These are phyloP conservation scores for Miichthys miiuy DNA, from an alignment of 2,797 vertebrate genomes.

Conservation along the genomic window DNA sequence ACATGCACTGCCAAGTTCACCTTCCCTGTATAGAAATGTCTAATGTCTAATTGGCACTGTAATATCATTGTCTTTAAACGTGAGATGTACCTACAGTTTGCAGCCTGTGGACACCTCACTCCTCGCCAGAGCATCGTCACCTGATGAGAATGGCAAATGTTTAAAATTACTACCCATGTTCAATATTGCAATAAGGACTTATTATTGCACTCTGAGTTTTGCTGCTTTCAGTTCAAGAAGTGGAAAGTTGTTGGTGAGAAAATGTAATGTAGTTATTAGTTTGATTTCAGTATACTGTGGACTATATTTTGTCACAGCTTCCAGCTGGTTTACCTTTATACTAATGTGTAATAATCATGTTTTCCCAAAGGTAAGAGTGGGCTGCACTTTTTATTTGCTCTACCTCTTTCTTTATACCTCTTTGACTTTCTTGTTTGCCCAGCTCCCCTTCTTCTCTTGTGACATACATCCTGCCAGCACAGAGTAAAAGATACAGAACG, in stretches of 20 bases:
- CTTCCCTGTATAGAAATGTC: slow-evolving; percentile 29
- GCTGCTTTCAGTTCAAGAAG: not conserved
- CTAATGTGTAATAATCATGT: not conserved
- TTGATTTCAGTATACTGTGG: not conserved
- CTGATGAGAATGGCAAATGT: slow-evolving; percentile 28
- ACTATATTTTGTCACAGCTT: slow-evolving; percentile 2
- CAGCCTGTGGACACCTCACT: slow-evolving; percentile 34
- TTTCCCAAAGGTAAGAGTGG: slow-evolving; percentile 23
- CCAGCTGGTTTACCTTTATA: slow-evolving; percentile 15
- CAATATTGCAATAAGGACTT: not conserved
- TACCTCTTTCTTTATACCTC: slow-evolving; percentile 11
- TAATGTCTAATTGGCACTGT: slow-evolving; percentile 20
- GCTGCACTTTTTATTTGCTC: not conserved
- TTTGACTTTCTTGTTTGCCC: slow-evolving; percentile 2
- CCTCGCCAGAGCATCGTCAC: slow-evolving; percentile 33
- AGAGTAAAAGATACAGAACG: not conserved
- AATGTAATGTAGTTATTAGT: not conserved
- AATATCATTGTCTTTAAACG: slow-evolving; percentile 24
- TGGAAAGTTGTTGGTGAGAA: slow-evolving; percentile 2
- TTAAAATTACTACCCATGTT: not conserved
- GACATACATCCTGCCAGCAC: too few relatives aligned
- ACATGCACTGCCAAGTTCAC: not conserved
- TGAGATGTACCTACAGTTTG: slow-evolving; percentile 22
- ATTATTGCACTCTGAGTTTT: not conserved
- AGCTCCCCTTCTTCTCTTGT: slow-evolving; percentile 7